phyloP scores from a whole-genome alignment of 2,888 invertebrate species.

The Petrolisthes cinctipes region DNA sequence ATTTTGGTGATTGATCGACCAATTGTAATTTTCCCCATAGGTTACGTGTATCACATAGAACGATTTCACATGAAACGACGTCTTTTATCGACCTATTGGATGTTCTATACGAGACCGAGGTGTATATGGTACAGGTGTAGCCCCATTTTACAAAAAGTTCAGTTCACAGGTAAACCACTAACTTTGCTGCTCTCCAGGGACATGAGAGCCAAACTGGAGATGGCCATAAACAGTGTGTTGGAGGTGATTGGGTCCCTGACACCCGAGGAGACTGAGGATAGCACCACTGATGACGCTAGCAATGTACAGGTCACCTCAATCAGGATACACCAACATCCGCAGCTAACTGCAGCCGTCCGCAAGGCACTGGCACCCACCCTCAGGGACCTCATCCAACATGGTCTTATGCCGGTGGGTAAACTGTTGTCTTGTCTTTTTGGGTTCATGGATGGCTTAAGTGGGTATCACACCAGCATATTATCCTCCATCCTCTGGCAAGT shows the following conservation, averaged over 20 bases:
- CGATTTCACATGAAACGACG: too few species aligned
- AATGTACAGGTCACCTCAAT: slow-evolving; percentile 68
- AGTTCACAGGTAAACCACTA: not conserved
- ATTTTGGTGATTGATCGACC: too few species aligned
- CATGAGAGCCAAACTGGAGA: slow-evolving; percentile 90
- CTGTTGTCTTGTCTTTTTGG: not conserved
- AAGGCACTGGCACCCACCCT: slow-evolving; percentile 92
- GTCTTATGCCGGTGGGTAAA: slow-evolving; percentile 77
- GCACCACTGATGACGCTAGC: slow-evolving; percentile 69
- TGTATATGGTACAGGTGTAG: too few species aligned
- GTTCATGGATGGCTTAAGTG: not conserved
- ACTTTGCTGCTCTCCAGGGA: slow-evolving; percentile 75
- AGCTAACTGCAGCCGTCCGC: slow-evolving; percentile 88
- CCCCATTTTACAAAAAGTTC: too few species aligned
- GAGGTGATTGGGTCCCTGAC: slow-evolving; percentile 74
- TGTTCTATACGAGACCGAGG: too few species aligned
- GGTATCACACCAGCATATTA: too few species aligned
- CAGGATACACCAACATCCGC: slow-evolving; percentile 71
- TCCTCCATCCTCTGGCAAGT: too few species aligned
- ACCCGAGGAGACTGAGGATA: slow-evolving; percentile 73
- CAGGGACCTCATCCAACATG: slow-evolving; percentile 94
- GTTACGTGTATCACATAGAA: too few species aligned
- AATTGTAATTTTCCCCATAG: too few species aligned
- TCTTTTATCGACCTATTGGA: too few species aligned
- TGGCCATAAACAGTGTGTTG: slow-evolving; percentile 79